Evolutionary conservation across 2,888 invertebrate genomes (phyloP).

Genomic region (Cryptus armator): DNA sequence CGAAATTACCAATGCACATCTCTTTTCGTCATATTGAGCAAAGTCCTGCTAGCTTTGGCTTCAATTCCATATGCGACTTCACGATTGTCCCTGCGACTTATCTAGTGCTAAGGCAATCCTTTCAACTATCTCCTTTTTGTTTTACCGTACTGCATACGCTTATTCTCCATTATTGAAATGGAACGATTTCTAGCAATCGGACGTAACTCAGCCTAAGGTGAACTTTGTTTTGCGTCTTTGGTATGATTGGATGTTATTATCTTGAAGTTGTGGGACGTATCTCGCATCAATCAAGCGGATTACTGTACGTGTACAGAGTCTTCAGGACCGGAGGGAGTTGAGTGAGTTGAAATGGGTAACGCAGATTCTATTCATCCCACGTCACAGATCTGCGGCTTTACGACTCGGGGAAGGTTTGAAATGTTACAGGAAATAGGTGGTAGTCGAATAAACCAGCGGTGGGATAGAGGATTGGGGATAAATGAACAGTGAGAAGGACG

Average conservation of each 20-base stretch:
- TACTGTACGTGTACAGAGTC: slow-evolving; percentile 5
- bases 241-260: not conserved
- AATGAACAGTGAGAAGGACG: slow-evolving; percentile 51
- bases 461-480: slow-evolving; percentile 32
- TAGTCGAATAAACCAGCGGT: slow-evolving; percentile 30
- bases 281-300: not conserved
- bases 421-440: slow-evolving; percentile 51
- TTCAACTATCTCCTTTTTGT: not conserved
- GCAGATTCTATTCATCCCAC: slow-evolving; percentile 47
- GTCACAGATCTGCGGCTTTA: slow-evolving; percentile 54
- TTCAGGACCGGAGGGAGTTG: slow-evolving; percentile 14
- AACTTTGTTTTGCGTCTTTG: not conserved
- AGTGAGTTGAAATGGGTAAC: slow-evolving; percentile 17
- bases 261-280: slow-evolving; percentile 15
- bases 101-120: slow-evolving; percentile 17
- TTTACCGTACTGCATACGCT: not conserved
- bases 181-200: not conserved
- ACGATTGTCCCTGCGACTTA: slow-evolving; percentile 22
- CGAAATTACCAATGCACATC: not conserved
- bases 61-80: slow-evolving; percentile 18
- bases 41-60: slow-evolving; percentile 6
- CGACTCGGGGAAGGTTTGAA: slow-evolving; percentile 49
- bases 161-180: not conserved
- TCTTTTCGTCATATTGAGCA: slow-evolving; percentile 8
- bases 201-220: not conserved